These are phyloP conservation scores for Philereme vetulata DNA, from an alignment of 2,888 invertebrate genomes.

Conservation along the genomic window DNA sequence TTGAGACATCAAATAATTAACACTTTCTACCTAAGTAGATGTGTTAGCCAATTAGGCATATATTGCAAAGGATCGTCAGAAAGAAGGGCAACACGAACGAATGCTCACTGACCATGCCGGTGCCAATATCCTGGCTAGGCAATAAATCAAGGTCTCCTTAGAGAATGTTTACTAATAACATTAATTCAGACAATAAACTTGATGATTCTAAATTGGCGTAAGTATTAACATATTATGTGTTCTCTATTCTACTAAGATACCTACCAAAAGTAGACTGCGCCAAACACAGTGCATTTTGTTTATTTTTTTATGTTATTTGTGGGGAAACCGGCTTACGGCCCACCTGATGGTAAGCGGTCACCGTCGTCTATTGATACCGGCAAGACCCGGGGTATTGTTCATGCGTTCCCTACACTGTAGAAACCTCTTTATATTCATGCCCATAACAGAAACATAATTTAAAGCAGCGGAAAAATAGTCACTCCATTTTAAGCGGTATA, in stretches of 20 bases:
- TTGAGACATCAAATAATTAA: slow-evolving; percentile 2
- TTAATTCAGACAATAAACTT: no score
- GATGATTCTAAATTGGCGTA: no score
- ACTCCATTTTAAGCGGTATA: background rate
- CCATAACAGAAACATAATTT: slow-evolving; percentile 1
- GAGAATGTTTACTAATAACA: background rate
- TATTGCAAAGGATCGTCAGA: background rate
- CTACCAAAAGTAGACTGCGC: slow-evolving; percentile 2
- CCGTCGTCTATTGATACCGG: no score
- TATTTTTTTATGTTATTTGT: no score
- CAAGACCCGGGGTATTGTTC: no score
- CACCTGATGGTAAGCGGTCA: no score
- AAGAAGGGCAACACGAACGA: slow-evolving; percentile 23
- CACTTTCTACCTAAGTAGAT: slow-evolving; percentile 12
- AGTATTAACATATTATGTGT: background rate
- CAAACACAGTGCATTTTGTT: no score
- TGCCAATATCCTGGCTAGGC: slow-evolving; percentile 13
- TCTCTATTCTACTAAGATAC: background rate
- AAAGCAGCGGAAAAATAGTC: slow-evolving; percentile 6
- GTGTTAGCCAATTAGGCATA: no score
- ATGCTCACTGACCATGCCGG: slow-evolving; percentile 14
- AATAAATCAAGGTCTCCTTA: slow-evolving; percentile 5
- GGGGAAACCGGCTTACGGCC: no score
- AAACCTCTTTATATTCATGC: no score
- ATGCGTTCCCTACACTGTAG: no score